Evolutionary conservation across 2,888 invertebrate species (phyloP), one percentile per base, ranked within the genome.

Genomic region (Aleiodes alternator): DNA sequence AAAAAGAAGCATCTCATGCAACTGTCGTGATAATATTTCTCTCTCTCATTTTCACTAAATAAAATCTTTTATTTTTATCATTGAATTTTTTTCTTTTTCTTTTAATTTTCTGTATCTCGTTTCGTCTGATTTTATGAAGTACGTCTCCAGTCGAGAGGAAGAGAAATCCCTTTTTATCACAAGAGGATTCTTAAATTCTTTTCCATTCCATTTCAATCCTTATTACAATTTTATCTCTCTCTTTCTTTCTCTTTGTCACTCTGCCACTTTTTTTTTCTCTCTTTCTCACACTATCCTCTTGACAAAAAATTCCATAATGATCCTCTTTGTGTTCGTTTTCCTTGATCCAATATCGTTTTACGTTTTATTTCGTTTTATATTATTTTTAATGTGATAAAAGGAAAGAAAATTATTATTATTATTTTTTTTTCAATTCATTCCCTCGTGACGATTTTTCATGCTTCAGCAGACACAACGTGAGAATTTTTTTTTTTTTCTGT

Each of bases 1-100:
- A 56, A 70, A 74, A 76, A 59, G 50, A 80, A 80, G 80, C 80
- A 84, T 79, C 76, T 82, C 85, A 84, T 85, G 85, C 85, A 85
- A 84, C 82, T 83, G 72, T 82, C 79, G 78, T 80, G 80, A 81
- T 79, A 76, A 81, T 83, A 78, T 81, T 68, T 23, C 38, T 68
- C 38, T 68, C 51, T 50, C 50, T 68, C 51, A 31, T 51, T 31
- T 31, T 81, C 79, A 78, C 79, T 75, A 80, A 72, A 11, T 43
- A 43, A 43, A 43, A 43, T 43, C 43, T 9, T 43, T 43, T 43
- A 43, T 43, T 43, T 43, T 43, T 43, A 78, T 79, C 78, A 76
- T 80, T 75, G 55, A 43, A 68, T 23, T 23, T 23, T 23, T 23
- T 23, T 23, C 2, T 23, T 23, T 61, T 77, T 73, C 43, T 76